Conservation (phyloP, 2,113 vertebrate species). For the Naja naja region DNA sequence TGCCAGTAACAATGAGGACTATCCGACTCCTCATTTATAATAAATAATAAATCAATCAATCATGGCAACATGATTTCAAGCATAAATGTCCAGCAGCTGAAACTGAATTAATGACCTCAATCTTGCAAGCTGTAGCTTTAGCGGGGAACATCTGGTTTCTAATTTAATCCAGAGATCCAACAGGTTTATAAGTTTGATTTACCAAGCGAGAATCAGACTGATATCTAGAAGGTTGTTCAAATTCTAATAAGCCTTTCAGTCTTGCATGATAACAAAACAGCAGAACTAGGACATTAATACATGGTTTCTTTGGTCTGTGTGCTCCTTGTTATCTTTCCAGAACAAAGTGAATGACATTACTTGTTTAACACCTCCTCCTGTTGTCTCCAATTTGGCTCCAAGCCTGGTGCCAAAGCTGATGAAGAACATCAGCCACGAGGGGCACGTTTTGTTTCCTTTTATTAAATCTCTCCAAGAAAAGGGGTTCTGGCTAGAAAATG, state of each 20-base stretch:
- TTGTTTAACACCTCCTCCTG: not conserved
- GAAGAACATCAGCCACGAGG: not conserved
- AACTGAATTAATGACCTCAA: not conserved
- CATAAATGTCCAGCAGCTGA: not conserved
- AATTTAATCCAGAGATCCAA: not conserved
- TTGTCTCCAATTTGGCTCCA: not conserved
- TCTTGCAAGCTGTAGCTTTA: accelerated
- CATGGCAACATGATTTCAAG: not conserved
- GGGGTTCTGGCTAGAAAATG: not conserved
- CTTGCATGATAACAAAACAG: too few relatives aligned
- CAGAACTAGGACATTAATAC: too few relatives aligned
- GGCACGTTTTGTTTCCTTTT: not conserved
- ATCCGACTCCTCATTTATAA: not conserved
- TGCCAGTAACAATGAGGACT: not conserved
- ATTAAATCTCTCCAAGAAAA: not conserved
- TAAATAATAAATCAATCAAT: not conserved
- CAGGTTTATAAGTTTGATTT: not conserved
- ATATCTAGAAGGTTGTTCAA: not conserved
- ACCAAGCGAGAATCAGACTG: not conserved
- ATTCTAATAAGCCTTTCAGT: not conserved
- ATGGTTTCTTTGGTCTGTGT: not conserved
- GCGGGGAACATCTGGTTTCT: not conserved
- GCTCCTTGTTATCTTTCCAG: not conserved
- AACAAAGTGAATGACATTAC: not conserved
- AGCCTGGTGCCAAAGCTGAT: not conserved